Evolutionary conservation across 2,113 vertebrate species (phyloP), one percentile per base, ranked within the genome.

Genomic region (Tachycineta bicolor): DNA sequence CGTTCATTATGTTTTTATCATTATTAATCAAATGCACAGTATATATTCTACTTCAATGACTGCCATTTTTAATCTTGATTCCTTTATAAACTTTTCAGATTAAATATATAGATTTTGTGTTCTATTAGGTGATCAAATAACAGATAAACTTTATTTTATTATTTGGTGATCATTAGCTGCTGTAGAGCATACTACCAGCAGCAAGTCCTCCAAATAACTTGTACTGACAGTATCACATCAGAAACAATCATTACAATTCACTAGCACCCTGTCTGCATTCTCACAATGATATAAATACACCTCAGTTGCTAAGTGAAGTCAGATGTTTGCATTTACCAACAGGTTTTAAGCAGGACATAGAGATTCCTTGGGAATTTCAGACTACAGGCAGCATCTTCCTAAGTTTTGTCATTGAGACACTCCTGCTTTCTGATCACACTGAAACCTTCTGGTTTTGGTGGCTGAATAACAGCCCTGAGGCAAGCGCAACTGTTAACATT

Each of bases 401-500:
- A 68, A 63, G 20, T 67, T 82, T 77, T 81, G 33, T 63, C 60
- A 46, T 3, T 55, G n/a, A 92, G 52, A 59, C 47, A 80, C 12
- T 37, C 67, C 60, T 76, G 25, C 60, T 44, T 87, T 68, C 74
- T 80, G 74, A 91, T 94, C 65, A 60, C 37, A 62, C 69, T 69
- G 89, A 65, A 83, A 84, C 80, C 75, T 95, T 82, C 87, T 78
- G 64, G 55, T 37, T 96, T 94, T 64, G 88, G 44, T 95, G 68
- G 62, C 83, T 94, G 86, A 95, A 78, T 74, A 96, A 90, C 85
- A 95, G 58, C 92, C 88, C 73, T 58, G 67, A 96, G 91, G 89
- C 90, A 96, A 96, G 59, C 74, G 83, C 79, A 94, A 95, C 85
- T 92, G 82, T 59, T 95, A 93, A 77, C 87, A 80, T 91, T 94